Conservation (phyloP, 2,797 vertebrate genomes). For the Acanthurus tractus region DNA sequence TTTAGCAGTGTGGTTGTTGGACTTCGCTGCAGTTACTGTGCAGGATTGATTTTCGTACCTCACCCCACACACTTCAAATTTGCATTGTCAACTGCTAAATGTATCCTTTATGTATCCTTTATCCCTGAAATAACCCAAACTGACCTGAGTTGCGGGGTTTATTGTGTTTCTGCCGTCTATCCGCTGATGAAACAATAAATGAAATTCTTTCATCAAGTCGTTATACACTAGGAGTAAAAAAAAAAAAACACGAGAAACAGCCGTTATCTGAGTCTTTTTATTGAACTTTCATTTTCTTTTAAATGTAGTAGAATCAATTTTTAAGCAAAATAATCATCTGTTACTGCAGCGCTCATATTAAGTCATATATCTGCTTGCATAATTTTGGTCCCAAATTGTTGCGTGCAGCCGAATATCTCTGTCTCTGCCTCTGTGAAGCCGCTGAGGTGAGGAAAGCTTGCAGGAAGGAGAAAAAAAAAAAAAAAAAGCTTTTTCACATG, state of each 20-base stretch:
- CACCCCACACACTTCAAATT: not conserved
- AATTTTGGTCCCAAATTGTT: slow-evolving; percentile 12
- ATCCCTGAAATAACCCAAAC: not conserved
- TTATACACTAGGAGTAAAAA: not conserved
- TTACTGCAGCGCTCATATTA: not conserved
- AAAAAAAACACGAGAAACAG: not conserved
- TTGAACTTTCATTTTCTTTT: not conserved
- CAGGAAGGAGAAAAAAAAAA: slow-evolving; percentile 22
- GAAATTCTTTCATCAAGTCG: not conserved
- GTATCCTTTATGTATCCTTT: not conserved
- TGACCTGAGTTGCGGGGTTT: not conserved
- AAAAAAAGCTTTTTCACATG: slow-evolving; percentile 33
- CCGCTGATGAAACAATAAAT: not conserved
- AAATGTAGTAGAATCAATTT: not conserved
- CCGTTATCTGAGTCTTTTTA: not conserved
- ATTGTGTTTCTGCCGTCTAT: not conserved
- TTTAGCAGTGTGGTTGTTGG: not conserved
- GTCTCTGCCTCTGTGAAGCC: slow-evolving; percentile 30
- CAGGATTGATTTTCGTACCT: slow-evolving; percentile 29
- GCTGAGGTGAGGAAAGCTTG: slow-evolving; percentile 37
- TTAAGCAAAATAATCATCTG: not conserved
- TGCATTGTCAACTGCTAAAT: not conserved
- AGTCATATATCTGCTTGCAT: not conserved
- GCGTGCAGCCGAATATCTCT: not conserved
- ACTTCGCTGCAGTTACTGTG: slow-evolving; percentile 30